Base-by-base conservation (phyloP, 2,888 invertebrate species). In the Apotomis betuletana region DNA sequence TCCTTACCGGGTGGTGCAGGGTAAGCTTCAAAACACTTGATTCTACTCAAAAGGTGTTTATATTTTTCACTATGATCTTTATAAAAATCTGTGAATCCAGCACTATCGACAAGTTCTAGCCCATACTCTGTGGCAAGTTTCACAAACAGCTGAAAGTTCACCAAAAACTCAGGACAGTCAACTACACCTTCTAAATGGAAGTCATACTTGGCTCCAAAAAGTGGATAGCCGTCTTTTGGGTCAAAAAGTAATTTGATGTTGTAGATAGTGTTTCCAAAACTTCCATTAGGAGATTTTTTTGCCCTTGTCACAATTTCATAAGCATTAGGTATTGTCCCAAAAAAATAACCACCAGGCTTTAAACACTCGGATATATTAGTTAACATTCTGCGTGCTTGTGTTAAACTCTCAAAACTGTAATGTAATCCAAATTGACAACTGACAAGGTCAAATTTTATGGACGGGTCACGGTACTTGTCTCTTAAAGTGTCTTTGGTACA, bases 401-500 rank as follows among this genome's bases (percentile, higher is more conserved):
- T 89, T 74, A 98, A 89, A 73, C 97, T 96, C 89, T 98, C 98
- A 89, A 99, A 99, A 83, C 97, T 96, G 85, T 99, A 99, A 91
- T 99, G 99, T 85, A 99, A 96, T 36, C 99, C 98, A 94, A 99
- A 99, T 90, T 99, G 99, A 86, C 99, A 99, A 86, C 98, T 99
- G 0, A 97, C 97, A 57, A 99, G 84, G 87, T 99, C 97, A 81
- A 99, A 95, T 80, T 95, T 94, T 73, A 96, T 94, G 36, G 96
- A 96, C 1, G 96, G 95, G 87, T 98, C 96, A 80, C 94, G 94
- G 85, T 96, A 98, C 79, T 96, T 95, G 83, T 96, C 95, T 65
- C 96, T 93, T n/a, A 97, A 90, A 36, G 96, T 94, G 74, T 96
- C 95, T 94, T 96, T 96, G n/a, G 98, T 97, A 81, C 98, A 97